Evolutionary conservation across 2,113 vertebrate genomes (phyloP), one percentile per base, ranked within the genome.

Genomic region (Ptilonorhynchus violaceus): DNA sequence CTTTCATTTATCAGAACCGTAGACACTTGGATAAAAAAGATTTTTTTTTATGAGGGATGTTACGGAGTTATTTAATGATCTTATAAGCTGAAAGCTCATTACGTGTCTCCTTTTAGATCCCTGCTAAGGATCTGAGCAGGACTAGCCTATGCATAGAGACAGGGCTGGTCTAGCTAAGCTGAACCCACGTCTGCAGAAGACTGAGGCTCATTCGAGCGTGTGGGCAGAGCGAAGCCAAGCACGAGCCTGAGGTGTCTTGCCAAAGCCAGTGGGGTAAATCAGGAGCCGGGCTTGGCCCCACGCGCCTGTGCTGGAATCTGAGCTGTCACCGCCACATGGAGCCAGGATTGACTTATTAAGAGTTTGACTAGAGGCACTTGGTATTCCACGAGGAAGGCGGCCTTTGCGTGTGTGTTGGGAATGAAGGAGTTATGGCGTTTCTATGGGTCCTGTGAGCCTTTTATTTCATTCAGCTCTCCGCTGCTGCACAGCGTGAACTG

Each of bases 401-500:
- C 44, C 72, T 69, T 87, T 56, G 79, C 83, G 2, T 95, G 68
- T 49, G 60, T 41, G 6, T 96, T 91, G 95, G 94, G 96, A 97
- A 95, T 93, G 97, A 69, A 82, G 95, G 95, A 95, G 15, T 72
- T 95, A 96, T 83, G 95, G 93, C 41, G 27, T 97, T 97, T 97
- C 97, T 88, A 87, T 92, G 94, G 96, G 95, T 95, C 97, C 74
- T 94, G 96, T 4, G 28, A 97, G 98, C 96, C 98, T 98, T 97
- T 98, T 96, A 96, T 98, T 98, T 97, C 90, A 94, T 96, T 96
- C 96, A 97, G 97, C 91, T 94, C 86, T 96, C 95, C 35, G 60
- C 98, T 98, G 98, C 98, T 97, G 96, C 99, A 98, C 98, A 98
- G 98, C 98, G 50, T 98, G 99, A 96, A 96, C 98, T 98, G 98